Conservation (phyloP, 2,797 vertebrate genomes). For the Labeo calbasu region DNA sequence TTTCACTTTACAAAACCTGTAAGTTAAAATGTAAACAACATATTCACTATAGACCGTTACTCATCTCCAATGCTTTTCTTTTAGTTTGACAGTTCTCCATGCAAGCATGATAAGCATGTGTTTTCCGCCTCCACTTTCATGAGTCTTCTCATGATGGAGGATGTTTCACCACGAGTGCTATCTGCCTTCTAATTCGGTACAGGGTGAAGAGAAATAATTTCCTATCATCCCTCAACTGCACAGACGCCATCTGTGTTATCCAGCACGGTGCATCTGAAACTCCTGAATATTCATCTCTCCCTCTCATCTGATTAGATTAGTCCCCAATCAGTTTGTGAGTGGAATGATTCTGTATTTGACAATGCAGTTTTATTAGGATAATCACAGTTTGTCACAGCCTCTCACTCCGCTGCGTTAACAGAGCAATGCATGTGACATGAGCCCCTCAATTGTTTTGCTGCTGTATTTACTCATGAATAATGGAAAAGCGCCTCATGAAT, state of each 20-base stretch:
- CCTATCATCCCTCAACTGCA: conserved; percentile 74
- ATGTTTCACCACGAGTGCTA: conserved; percentile 56
- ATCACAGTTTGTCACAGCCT: conserved; percentile 71
- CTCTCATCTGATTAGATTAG: conserved; percentile 81
- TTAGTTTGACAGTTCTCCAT: conserved; percentile 1
- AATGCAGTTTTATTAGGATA: conserved; percentile 66
- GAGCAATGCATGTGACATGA: conserved; percentile 66
- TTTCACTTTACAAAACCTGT: neutral
- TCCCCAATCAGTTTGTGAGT: conserved; percentile 73
- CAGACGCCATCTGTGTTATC: conserved; percentile 80
- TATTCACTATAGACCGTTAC: neutral
- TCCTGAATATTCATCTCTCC: conserved; percentile 83
- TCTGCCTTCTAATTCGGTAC: conserved; percentile 66
- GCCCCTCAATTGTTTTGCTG: conserved; percentile 36
- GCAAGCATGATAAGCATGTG: conserved; percentile 11
- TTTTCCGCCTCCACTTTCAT: conserved; percentile 38
- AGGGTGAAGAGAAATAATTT: conserved; percentile 67
- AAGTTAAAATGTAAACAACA: neutral
- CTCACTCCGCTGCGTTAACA: conserved; percentile 73
- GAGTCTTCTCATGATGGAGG: conserved; percentile 35
- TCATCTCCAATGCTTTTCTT: neutral
- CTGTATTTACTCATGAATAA: conserved; percentile 53
- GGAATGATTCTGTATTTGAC: conserved; percentile 70
- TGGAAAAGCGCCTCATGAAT: conserved; percentile 46
- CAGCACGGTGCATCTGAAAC: conserved; percentile 73